These are phyloP conservation scores for Drosophila tani DNA, from an alignment of 1,140 invertebrate species.

Conservation along the genomic window DNA sequence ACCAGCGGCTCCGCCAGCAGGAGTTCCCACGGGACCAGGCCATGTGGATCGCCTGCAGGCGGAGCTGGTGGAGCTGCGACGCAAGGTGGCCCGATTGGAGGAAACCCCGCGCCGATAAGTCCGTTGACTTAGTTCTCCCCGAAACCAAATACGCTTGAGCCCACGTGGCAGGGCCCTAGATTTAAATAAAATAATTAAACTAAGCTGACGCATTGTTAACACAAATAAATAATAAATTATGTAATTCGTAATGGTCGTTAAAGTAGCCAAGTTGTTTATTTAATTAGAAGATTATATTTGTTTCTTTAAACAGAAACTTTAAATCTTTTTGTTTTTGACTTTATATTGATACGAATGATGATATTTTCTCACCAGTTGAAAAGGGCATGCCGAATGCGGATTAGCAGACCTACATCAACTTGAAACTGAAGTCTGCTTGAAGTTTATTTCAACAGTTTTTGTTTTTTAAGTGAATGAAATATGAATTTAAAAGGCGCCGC, in stretches of 20 bases:
- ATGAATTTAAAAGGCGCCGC: constrained; percentile 5
- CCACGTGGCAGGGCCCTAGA: not conserved
- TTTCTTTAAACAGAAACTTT: not conserved
- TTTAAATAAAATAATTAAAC: not conserved
- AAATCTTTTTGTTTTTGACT: not conserved
- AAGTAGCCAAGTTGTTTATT: not conserved
- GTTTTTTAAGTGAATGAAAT: not conserved
- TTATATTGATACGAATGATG: not conserved
- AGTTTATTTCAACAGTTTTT: not conserved
- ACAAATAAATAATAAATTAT: constrained; percentile 16
- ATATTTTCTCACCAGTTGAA: not conserved
- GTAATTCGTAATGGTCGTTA: not conserved
- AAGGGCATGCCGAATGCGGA: constrained; percentile 10
- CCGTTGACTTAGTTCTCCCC: not conserved
- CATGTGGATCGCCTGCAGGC: constrained; percentile 46
- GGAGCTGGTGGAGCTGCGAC: constrained; percentile 51
- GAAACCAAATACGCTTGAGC: constrained; percentile 15
- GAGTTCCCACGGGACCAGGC: not conserved
- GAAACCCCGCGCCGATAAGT: constrained; percentile 6
- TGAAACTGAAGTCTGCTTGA: not conserved
- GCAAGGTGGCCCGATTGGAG: constrained; percentile 41
- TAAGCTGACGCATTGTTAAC: not conserved
- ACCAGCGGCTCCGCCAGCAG: not conserved
- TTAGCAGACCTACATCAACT: constrained; percentile 7
- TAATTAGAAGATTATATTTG: not conserved